phyloP scores from a whole-genome alignment of 2,113 vertebrate species.

The Athene noctua region DNA sequence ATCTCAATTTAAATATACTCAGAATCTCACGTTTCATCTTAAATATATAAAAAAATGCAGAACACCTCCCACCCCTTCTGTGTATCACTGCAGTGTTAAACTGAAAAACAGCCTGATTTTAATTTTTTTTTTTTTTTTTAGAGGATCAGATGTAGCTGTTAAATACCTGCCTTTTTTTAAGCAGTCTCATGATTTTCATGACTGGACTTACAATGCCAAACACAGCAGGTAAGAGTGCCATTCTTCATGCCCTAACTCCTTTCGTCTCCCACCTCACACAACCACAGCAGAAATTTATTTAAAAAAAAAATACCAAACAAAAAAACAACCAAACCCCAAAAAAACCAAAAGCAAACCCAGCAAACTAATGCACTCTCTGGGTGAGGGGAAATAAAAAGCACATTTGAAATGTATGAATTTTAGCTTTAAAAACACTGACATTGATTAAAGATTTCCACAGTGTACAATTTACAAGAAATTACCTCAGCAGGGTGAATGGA shows the following conservation, averaged over 20 bases:
- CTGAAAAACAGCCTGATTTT: not conserved
- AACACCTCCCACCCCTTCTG: not conserved
- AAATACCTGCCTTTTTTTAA: not conserved
- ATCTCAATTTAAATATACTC: not conserved
- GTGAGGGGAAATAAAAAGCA: slow-evolving; percentile 41
- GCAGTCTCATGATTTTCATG: not conserved
- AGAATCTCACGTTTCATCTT: not conserved
- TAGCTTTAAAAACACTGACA: slow-evolving; percentile 62
- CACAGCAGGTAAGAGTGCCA: not conserved
- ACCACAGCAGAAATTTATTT: not conserved
- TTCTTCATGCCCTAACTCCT: not conserved
- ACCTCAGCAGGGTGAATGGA: slow-evolving; percentile 63
- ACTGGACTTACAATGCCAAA: not conserved
- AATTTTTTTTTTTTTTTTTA: not conserved
- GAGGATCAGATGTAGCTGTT: not conserved
- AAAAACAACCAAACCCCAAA: not conserved
- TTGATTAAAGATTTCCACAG: slow-evolving; percentile 64
- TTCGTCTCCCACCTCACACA: not conserved
- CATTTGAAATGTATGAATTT: slow-evolving; percentile 44
- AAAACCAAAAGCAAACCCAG: not conserved
- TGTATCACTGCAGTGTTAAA: not conserved
- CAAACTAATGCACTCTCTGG: not conserved
- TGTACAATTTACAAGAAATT: slow-evolving; percentile 74
- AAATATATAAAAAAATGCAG: not conserved
- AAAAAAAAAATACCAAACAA: not conserved